Evolutionary conservation across 2,888 invertebrate species (phyloP).

Genomic region (Sepioteuthis lessoniana): DNA sequence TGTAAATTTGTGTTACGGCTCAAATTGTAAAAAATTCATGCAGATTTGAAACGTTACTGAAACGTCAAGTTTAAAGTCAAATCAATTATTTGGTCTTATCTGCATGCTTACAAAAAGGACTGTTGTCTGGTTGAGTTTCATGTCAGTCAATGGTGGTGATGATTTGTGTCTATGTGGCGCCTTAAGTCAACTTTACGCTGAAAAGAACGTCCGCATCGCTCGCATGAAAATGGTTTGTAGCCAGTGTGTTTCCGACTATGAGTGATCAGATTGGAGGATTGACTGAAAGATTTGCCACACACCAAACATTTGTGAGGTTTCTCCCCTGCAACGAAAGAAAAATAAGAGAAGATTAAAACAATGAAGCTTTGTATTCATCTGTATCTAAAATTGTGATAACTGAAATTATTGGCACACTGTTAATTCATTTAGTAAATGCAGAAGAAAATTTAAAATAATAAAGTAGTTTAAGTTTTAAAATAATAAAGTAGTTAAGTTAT

Average conservation of each 20-base stretch:
- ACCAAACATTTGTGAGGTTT: constrained; percentile 99
- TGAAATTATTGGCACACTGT: too few relatives aligned
- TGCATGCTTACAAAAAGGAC: background rate
- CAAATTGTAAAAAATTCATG: background rate
- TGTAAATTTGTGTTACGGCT: background rate
- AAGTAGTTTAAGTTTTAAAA: too few relatives aligned
- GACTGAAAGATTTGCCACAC: constrained; percentile 98
- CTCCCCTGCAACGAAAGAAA: constrained; percentile 83
- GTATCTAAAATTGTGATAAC: background rate
- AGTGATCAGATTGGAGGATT: constrained; percentile 97
- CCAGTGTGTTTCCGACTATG: constrained; percentile 97
- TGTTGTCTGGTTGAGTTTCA: background rate
- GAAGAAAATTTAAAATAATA: too few relatives aligned
- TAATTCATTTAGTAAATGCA: too few relatives aligned
- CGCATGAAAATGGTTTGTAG: constrained; percentile 97
- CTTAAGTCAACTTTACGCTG: constrained; percentile 87
- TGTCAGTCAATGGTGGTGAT: constrained; percentile 78
- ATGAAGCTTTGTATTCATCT: too few relatives aligned
- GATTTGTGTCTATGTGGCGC: constrained; percentile 95
- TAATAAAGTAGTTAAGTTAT: too few relatives aligned
- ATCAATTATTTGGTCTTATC: background rate
- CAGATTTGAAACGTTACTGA: background rate
- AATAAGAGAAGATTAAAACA: background rate
- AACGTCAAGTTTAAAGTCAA: background rate
- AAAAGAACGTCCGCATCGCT: constrained; percentile 94